Evolutionary conservation across 1,140 invertebrate genomes (phyloP).

Genomic region (Heliconius hermathena): DNA sequence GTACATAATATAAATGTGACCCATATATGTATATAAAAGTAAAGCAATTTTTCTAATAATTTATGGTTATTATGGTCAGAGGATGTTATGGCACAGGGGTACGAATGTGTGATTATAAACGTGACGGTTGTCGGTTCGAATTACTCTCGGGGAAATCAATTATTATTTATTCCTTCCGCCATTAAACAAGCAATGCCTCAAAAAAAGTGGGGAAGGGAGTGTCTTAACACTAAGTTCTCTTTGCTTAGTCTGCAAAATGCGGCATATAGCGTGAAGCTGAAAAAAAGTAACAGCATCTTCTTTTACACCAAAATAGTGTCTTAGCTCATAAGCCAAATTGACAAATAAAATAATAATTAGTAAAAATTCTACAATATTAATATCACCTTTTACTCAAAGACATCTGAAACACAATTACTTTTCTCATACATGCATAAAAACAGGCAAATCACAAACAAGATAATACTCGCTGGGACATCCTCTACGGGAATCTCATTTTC

Average conservation of each 20-base stretch:
- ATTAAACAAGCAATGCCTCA: too few species aligned
- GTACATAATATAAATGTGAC: not conserved
- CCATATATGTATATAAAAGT: not conserved
- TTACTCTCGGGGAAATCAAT: too few species aligned
- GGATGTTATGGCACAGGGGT: too few species aligned
- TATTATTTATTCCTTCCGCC: too few species aligned
- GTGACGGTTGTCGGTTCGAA: too few species aligned
- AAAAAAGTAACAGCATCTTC: not conserved
- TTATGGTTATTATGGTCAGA: not conserved
- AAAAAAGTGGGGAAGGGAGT: too few species aligned
- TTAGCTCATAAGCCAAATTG: not conserved
- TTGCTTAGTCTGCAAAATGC: too few species aligned
- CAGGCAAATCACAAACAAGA: constrained; percentile 77
- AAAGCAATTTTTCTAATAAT: not conserved
- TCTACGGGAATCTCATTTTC: constrained; percentile 78
- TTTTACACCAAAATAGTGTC: too few species aligned
- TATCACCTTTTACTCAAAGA: constrained; percentile 29
- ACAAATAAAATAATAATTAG: not conserved
- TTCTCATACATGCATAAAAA: constrained; percentile 70
- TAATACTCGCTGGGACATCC: constrained; percentile 74
- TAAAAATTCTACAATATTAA: not conserved
- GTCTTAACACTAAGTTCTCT: too few species aligned
- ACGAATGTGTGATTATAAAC: too few species aligned
- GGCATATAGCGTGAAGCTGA: too few species aligned
- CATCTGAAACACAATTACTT: constrained; percentile 68